Base-by-base conservation (phyloP, 1,140 invertebrate genomes). In the Lasioglossum albipes region DNA sequence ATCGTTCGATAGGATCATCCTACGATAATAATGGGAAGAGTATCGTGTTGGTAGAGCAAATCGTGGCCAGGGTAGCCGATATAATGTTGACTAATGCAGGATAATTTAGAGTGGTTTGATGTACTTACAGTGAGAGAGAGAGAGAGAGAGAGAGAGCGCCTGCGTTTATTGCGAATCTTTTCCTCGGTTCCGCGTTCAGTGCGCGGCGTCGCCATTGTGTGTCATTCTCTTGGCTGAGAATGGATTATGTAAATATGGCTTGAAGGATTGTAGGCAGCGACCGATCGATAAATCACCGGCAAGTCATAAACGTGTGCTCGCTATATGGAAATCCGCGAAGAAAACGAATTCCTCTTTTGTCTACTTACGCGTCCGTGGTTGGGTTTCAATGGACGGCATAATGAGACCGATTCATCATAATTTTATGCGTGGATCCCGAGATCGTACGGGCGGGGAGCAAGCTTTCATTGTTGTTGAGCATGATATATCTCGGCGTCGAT, bases 21-120 rank as follows among this genome's bases (percentile, higher is more conserved):
- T 1, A 45, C n/a, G 27, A 18, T 27, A 16, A 57, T 2, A 20
- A 57, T 20, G 20, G 6, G 52, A 57, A 57, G 16, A 57, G 52
- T 2, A 54, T 57, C 22, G 7, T 20, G 12, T 18, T 2, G 54
- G 54, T 27, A 20, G 16, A 57, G 45, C 22, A 45, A 16, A 68
- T 49, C 16, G 7, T 20, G 62, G 18, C 66, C 80, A 68, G 76
- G 42, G 54, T 45, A 57, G 54, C 54, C 66, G 78, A 66, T 54
- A 68, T 75, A 75, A 77, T 67, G 77, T 73, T 57, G 70, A 41
- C 81, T 52, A 83, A 65, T 22, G 66, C 13, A 59, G 52, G 68
- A 81, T 85, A 84, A 85, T 85, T 84, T 84, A 85, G 77, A 54
- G 62, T 62, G 42, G 71, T 22, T 59, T 71, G 70, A 78, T 61